A percentile compares a stretch with the other conserved stretches of the same genome.
Conservation (phyloP, 2,888 invertebrate genomes). For the Monochamus alternatus region DNA sequence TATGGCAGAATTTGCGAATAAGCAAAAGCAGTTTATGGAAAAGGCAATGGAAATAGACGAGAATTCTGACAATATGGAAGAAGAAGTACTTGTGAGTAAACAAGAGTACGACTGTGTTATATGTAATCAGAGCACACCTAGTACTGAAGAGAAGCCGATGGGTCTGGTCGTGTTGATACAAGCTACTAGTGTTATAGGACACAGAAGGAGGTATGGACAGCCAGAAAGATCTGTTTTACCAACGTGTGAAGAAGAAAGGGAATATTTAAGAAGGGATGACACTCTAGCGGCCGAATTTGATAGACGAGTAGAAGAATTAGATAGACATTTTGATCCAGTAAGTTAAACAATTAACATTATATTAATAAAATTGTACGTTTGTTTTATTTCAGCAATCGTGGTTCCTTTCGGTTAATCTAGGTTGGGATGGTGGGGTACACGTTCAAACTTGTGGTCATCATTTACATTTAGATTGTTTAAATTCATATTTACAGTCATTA, state of each 20-base stretch:
- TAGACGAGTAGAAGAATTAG: constrained; percentile 83
- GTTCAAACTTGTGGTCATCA: constrained; percentile 98
- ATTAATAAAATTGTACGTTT: background rate
- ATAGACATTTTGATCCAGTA: constrained; percentile 84
- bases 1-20: constrained; percentile 93
- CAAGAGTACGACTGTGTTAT: constrained; percentile 95
- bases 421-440: constrained; percentile 94
- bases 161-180: constrained; percentile 91
- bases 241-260: constrained; percentile 78
- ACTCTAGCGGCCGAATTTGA: constrained; percentile 85
- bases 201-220: constrained; percentile 75
- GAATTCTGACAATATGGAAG: constrained; percentile 71
- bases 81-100: constrained; percentile 72
- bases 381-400: constrained; percentile 77
- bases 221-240: constrained; percentile 76
- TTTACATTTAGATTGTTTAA: constrained; percentile 94
- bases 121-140: constrained; percentile 87
- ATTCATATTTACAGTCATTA: constrained; percentile 90
- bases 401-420: constrained; percentile 85
- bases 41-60: constrained; percentile 79
- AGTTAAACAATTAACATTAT: constrained; percentile 39
- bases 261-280: constrained; percentile 74
- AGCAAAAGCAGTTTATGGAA: constrained; percentile 94
- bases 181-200: constrained; percentile 91
- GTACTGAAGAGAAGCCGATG: constrained; percentile 87